phyloP scores from a whole-genome alignment of 2,113 vertebrate genomes.

The Rattus norvegicus region GRCr8 NC_086026.1:62571501-62572000 shows the following conservation, averaged over 20 bases:
- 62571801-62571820: background rate
- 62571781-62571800: constrained; percentile 26
- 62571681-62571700: background rate
- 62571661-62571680: background rate
- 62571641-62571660: background rate
- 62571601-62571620: background rate
- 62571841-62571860: constrained; percentile 19
- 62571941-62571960: constrained; percentile 15
- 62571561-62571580: constrained; percentile 3
- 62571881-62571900: background rate
- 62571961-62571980: background rate
- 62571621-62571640: constrained; percentile 37
- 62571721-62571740: background rate
- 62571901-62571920: background rate
- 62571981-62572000: constrained; percentile 15
- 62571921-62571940: background rate
- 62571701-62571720: background rate
- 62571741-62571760: background rate
- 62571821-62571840: constrained; percentile 1
- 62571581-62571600: background rate
- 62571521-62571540: background rate
- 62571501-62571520: background rate
- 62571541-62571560: background rate
- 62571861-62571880: background rate
- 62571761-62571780: background rate